These are phyloP conservation scores for Labeo calbasu DNA, from an alignment of 2,797 vertebrate genomes.

Conservation along the genomic window DNA sequence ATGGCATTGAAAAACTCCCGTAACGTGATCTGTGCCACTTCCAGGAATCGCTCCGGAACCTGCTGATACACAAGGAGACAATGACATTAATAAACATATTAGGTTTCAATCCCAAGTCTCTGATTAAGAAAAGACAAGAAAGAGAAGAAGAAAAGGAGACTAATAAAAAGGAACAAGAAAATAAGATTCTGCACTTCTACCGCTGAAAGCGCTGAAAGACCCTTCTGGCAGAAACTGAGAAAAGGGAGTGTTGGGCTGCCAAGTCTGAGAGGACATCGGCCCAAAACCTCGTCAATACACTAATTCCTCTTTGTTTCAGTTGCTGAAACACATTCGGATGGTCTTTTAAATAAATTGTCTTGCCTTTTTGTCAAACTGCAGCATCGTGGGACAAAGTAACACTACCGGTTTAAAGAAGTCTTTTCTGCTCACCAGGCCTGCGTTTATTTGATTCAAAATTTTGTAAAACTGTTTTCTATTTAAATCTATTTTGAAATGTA, in stretches of 20 bases:
- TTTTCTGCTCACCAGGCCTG: too few species aligned
- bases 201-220: neutral
- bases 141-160: slow-evolving; percentile 68
- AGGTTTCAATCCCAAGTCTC: slow-evolving; percentile 80
- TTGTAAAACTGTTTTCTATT: too few species aligned
- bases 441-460: too few species aligned
- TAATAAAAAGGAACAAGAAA: slow-evolving; percentile 56
- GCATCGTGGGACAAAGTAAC: neutral
- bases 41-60: slow-evolving; percentile 99
- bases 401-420: too few species aligned
- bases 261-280: slow-evolving; percentile 18
- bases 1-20: slow-evolving; percentile 99
- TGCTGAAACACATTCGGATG: slow-evolving; percentile 12
- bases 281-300: slow-evolving; percentile 21
- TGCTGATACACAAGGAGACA: slow-evolving; percentile 87
- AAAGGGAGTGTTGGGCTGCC: neutral
- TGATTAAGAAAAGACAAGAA: slow-evolving; percentile 78
- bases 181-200: slow-evolving; percentile 9
- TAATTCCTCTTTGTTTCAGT: slow-evolving; percentile 42
- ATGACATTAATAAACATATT: slow-evolving; percentile 89
- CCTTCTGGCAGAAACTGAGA: slow-evolving; percentile 6
- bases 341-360: neutral
- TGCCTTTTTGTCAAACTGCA: neutral
- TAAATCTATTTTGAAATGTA: too few species aligned
- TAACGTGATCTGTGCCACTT: slow-evolving; percentile 99